phyloP scores from a whole-genome alignment of 2,797 vertebrate species.

The Liasis olivaceus region DNA sequence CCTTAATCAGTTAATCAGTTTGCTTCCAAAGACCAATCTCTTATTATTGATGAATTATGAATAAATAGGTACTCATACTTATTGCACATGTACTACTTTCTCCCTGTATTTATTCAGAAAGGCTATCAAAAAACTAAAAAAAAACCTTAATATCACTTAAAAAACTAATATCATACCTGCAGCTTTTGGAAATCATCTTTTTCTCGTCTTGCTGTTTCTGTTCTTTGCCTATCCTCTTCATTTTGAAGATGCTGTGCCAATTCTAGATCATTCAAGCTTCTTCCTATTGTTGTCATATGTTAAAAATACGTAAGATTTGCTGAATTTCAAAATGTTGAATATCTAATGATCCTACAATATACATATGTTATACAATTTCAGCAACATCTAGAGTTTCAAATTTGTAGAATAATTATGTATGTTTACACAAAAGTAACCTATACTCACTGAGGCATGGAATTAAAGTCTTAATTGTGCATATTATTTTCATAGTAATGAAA shows the following conservation, averaged over 20 bases:
- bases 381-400: background rate
- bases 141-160: too few relatives aligned
- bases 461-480: background rate
- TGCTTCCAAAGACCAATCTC: background rate
- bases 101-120: background rate
- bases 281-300: constrained; percentile 54
- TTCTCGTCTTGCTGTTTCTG: constrained; percentile 74
- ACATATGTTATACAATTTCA: background rate
- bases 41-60: background rate
- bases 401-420: background rate
- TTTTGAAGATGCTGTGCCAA: constrained; percentile 81
- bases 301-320: background rate
- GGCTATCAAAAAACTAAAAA: too few relatives aligned
- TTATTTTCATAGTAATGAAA: background rate
- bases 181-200: constrained; percentile 83
- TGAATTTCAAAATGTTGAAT: background rate
- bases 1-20: background rate
- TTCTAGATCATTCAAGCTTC: constrained; percentile 64
- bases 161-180: constrained; percentile 73
- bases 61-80: background rate
- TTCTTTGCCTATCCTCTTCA: constrained; percentile 76
- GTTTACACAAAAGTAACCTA: background rate
- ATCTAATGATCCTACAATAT: background rate
- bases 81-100: background rate
- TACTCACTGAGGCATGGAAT: background rate